Base-by-base conservation (phyloP, 2,888 invertebrate species). In the Cetonia aurata region DNA sequence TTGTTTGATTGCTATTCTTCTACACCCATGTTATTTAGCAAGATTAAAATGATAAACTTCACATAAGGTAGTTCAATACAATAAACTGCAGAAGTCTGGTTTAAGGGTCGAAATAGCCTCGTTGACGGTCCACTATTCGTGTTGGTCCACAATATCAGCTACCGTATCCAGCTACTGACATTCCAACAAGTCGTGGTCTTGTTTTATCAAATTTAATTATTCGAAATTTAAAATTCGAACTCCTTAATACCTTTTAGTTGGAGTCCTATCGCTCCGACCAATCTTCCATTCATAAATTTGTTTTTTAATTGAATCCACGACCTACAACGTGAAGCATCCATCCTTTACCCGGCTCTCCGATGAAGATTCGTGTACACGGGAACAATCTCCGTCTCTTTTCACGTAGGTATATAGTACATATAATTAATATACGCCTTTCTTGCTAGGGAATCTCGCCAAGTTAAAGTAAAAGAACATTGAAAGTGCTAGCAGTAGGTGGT, bases 151-250 rank as follows among this genome's bases (percentile, higher is more conserved):
- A 78, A 71, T 76, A 77, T 71, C 74, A 72, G 79, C 79, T 79
- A 79, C 79, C 77, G 79, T 77, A 79, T 78, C 78, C 76, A 72
- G 73, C 74, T 74, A 72, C 75, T 72, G 73, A 76, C 76, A 79
- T 78, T 76, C 78, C 79, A 75, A 78, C 78, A 78, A 76, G 76
- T 77, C 74, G 74, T 73, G 75, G 75, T 75, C 77, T 77, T 78
- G 79, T 79, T 79, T 79, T 77, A 78, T 79, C 78, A 77, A 78
- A 79, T 79, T 78, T 78, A 78, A 79, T 79, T 79, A 79, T 78
- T 77, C 76, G 76, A 77, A 79, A 78, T 78, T 79, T 78, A 76
- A 77, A 79, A 79, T 78, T 77, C 76, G 75, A 75, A 72, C 72
- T 73, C 71, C 75, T 78, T 78, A 76, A 77, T 77, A 75, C 75